These are phyloP conservation scores for Pachyrhynchus sulphureomaculatus DNA, from an alignment of 1,140 invertebrate genomes.

Conservation along the genomic window DNA sequence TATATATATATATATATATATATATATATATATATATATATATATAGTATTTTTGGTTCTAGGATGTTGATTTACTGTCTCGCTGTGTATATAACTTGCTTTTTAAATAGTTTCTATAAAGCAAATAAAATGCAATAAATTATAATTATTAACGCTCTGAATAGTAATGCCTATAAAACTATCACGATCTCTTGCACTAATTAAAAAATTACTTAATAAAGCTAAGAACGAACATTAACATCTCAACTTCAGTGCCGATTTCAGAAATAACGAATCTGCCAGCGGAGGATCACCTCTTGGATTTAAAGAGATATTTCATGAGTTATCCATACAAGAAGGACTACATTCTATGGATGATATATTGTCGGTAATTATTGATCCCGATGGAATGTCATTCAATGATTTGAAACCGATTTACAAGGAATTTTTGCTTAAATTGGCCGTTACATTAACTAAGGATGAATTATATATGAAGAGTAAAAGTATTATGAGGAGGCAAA, in stretches of 20 bases:
- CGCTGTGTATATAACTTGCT: too few species aligned
- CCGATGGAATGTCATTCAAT: slow-evolving; percentile 90
- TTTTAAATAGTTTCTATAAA: too few species aligned
- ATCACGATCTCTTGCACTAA: too few species aligned
- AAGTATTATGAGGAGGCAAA: slow-evolving; percentile 82
- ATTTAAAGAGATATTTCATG: slow-evolving; percentile 80
- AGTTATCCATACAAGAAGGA: slow-evolving; percentile 81
- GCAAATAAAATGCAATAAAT: too few species aligned
- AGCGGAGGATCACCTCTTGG: slow-evolving; percentile 73
- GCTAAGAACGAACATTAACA: too few species aligned
- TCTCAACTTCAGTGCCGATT: slow-evolving; percentile 37
- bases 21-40: too few species aligned
- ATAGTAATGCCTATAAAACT: too few species aligned
- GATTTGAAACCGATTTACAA: slow-evolving; percentile 88
- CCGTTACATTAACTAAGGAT: slow-evolving; percentile 84
- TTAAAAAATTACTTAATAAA: too few species aligned
- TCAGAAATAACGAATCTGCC: slow-evolving; percentile 60
- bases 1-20: too few species aligned
- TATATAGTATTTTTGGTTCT: too few species aligned
- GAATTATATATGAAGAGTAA: slow-evolving; percentile 87
- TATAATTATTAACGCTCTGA: too few species aligned
- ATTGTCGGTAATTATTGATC: slow-evolving; percentile 81
- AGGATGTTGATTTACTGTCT: too few species aligned
- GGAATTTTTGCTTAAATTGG: slow-evolving; percentile 82
- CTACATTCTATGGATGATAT: slow-evolving; percentile 86